Conservation (phyloP, 2,888 invertebrate species). For the Drepana falcataria region DNA sequence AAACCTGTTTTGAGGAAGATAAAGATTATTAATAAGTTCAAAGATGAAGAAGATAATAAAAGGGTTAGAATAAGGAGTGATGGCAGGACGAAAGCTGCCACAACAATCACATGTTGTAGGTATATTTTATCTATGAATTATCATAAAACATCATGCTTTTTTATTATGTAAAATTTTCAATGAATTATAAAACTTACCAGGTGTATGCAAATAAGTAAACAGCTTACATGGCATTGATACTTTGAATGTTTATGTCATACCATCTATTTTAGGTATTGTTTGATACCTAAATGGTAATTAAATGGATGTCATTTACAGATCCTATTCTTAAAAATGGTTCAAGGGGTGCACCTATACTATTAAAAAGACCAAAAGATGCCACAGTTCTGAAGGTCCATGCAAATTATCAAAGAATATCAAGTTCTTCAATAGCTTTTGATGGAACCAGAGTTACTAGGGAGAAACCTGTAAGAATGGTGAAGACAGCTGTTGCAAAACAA, state of each 20-base stretch:
- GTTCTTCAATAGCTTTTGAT: constrained; percentile 15
- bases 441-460: constrained; percentile 17
- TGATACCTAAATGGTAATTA: no score
- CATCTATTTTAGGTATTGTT: no score
- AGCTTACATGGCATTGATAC: no score
- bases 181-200: no score
- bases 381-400: constrained; percentile 60
- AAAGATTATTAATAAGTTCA: constrained; percentile 52
- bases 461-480: constrained; percentile 47
- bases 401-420: constrained; percentile 33
- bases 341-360: constrained; percentile 61
- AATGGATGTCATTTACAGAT: constrained; percentile 34
- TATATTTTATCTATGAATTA: constrained; percentile 10
- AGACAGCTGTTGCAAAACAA: constrained; percentile 43
- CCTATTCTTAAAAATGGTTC: constrained; percentile 67
- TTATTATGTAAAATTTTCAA: no score
- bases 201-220: no score
- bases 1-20: constrained; percentile 59
- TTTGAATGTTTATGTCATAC: no score
- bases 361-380: constrained; percentile 68
- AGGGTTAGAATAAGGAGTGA: constrained; percentile 26
- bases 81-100: constrained; percentile 38
- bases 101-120: constrained; percentile 73
- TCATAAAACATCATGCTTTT: no score
- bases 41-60: constrained; percentile 37